Percentiles rank a stretch among this genome's conserved stretches.
Conservation (phyloP, 2,888 invertebrate genomes). For the Gandaritis pyraliata region DNA sequence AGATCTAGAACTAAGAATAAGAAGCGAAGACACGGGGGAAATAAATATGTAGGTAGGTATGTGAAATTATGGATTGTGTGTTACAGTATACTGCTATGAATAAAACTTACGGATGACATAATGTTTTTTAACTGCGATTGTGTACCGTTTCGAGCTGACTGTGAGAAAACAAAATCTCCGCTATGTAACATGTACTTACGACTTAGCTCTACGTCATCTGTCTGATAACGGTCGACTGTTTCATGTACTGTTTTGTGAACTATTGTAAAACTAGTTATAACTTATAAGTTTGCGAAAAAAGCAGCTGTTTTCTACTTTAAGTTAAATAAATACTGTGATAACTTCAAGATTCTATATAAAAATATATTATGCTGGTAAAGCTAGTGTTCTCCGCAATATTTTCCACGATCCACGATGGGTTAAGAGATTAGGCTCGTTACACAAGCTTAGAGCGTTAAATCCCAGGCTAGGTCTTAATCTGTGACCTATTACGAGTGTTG, state of each 20-base stretch:
- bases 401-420: conserved; percentile 18
- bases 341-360: no score
- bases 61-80: no score
- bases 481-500: conserved; percentile 48
- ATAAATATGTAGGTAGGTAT: no score
- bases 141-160: conserved; percentile 11
- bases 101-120: no score
- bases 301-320: no score
- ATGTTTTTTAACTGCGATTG: background rate
- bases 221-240: background rate
- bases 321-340: no score
- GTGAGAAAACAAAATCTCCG: conserved; percentile 4
- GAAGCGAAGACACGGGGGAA: background rate
- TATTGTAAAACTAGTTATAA: no score
- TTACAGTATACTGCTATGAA: no score
- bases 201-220: background rate
- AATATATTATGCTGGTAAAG: no score
- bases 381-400: conserved; percentile 3
- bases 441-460: conserved; percentile 34
- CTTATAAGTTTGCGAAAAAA: no score
- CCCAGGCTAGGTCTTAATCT: conserved; percentile 41
- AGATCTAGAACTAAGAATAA: conserved; percentile 19
- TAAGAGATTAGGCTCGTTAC: conserved; percentile 30
- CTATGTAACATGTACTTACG: background rate
- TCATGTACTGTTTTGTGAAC: background rate